phyloP scores from a whole-genome alignment of 2,888 invertebrate species.

The Tenthredo scrophulariae region DNA sequence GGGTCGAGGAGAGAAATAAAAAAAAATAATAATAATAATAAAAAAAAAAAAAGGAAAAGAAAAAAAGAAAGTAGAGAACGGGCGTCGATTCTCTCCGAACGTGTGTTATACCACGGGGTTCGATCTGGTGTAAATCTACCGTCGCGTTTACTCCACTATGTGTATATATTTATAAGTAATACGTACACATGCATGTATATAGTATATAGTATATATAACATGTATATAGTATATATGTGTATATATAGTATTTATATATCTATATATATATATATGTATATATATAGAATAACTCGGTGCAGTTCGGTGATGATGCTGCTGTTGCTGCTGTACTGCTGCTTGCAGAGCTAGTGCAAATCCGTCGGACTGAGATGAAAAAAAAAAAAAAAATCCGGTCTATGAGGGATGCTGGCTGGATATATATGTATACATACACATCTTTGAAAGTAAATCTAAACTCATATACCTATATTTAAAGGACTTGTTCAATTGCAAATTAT shows the following conservation, averaged over 20 bases:
- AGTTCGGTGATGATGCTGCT: not conserved
- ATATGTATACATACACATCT: not conserved
- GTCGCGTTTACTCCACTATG: not conserved
- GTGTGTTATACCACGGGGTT: conserved; percentile 29
- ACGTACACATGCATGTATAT: conserved; percentile 24
- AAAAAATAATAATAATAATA: conserved; percentile 29
- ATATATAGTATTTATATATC: not conserved
- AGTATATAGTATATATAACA: conserved; percentile 11
- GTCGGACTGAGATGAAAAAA: not conserved
- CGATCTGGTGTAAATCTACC: conserved; percentile 48
- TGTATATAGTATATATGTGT: conserved; percentile 13
- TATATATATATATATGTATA: not conserved
- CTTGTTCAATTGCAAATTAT: too few species aligned
- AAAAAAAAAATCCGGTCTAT: not conserved
- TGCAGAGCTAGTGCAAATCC: not conserved
- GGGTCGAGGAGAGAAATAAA: conserved; percentile 47
- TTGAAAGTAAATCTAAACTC: too few species aligned
- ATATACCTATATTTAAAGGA: too few species aligned
- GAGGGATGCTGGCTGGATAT: not conserved
- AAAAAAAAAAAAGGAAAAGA: not conserved
- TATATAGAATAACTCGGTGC: not conserved
- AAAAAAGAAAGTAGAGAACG: not conserved
- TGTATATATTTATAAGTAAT: not conserved
- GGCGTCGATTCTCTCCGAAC: conserved; percentile 57
- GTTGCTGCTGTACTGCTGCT: not conserved